Conservation (phyloP, 2,797 vertebrate genomes). For the Hypotaenidia okinawae region DNA sequence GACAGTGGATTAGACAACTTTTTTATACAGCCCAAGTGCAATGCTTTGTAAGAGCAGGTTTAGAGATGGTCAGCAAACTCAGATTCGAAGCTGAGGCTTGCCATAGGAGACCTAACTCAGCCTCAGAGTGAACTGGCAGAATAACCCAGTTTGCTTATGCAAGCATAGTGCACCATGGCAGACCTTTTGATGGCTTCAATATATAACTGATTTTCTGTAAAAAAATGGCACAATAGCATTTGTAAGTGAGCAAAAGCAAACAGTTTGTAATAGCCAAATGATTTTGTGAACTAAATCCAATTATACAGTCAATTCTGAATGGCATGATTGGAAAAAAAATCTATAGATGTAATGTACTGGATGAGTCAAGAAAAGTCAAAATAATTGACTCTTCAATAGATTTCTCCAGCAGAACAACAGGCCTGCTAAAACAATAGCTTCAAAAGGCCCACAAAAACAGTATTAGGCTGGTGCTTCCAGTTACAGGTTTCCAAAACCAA, state of each 20-base stretch:
- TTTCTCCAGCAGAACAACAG: background rate
- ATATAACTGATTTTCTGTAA: background rate
- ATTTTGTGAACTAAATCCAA: background rate
- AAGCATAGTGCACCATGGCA: background rate
- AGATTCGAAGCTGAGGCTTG: background rate
- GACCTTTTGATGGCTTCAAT: background rate
- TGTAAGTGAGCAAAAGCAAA: slow-evolving; percentile 2
- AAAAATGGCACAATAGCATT: background rate
- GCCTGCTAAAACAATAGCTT: background rate
- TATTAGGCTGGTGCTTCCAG: background rate
- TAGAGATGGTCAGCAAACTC: background rate
- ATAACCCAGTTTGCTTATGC: background rate
- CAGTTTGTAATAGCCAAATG: background rate
- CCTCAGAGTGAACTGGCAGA: background rate
- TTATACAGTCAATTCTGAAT: background rate
- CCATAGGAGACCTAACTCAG: background rate
- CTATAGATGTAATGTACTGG: background rate
- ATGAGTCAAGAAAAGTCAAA: slow-evolving; percentile 22
- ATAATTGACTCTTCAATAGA: background rate
- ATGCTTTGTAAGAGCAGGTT: background rate
- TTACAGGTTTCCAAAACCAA: background rate
- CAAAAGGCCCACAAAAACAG: background rate
- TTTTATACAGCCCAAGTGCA: background rate
- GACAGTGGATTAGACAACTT: background rate
- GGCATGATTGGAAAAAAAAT: background rate